Percentiles rank a stretch among this genome's conserved stretches.
phyloP scores from a whole-genome alignment of 1,140 invertebrate genomes.

The Panulirus ornatus region DNA sequence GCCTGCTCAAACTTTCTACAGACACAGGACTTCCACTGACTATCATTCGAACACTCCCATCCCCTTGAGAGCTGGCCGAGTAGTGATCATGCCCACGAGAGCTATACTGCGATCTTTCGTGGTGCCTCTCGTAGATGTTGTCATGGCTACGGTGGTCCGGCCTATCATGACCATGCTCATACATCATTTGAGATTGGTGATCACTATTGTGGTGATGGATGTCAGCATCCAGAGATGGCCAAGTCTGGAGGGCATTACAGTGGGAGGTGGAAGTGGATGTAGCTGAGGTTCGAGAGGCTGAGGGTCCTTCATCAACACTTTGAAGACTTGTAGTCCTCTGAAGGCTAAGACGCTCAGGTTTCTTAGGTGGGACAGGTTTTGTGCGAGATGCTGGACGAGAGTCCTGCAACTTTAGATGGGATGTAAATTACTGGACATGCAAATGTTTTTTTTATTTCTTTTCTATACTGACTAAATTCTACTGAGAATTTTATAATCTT shows the following conservation, averaged over 20 bases:
- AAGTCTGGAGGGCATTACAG: constrained; percentile 46
- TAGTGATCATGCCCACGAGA: constrained; percentile 22
- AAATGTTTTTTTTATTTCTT: not conserved
- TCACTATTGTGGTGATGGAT: constrained; percentile 18
- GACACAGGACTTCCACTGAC: constrained; percentile 33
- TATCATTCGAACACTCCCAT: constrained; percentile 55
- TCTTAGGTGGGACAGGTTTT: constrained; percentile 87
- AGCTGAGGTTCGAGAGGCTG: not conserved
- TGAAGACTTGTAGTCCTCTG: constrained; percentile 90
- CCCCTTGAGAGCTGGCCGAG: not conserved
- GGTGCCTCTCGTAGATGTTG: constrained; percentile 28
- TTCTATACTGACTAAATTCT: too few relatives aligned
- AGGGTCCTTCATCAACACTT: constrained; percentile 81
- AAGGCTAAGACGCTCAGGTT: constrained; percentile 88
- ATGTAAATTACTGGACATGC: not conserved
- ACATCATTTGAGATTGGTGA: constrained; percentile 14
- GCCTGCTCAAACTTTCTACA: constrained; percentile 1
- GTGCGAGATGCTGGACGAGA: constrained; percentile 56
- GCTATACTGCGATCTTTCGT: not conserved
- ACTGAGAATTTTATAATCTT: too few relatives aligned
- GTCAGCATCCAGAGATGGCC: constrained; percentile 54
- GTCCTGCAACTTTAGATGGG: constrained; percentile 23
- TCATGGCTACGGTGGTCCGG: constrained; percentile 42
- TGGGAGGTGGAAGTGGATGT: not conserved
- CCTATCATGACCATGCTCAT: constrained; percentile 25